These are phyloP conservation scores for Spea multiplicata DNA, from an alignment of 2,113 vertebrate species.

Conservation along the genomic window DNA sequence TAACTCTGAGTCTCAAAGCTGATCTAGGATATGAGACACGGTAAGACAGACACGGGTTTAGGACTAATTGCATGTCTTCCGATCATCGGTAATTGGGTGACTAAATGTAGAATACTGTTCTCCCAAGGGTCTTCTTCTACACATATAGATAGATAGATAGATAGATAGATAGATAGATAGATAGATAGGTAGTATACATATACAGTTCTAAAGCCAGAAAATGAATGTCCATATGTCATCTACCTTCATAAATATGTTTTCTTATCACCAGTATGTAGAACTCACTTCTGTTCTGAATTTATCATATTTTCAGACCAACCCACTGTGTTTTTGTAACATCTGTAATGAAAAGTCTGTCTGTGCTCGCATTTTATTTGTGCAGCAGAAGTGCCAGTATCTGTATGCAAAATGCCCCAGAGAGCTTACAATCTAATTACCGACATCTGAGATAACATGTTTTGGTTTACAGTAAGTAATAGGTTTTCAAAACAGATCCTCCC, in stretches of 20 bases:
- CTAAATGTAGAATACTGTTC: constrained; percentile 1
- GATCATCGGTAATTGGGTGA: background rate
- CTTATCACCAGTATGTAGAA: background rate
- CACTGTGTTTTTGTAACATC: background rate
- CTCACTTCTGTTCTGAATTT: too few species aligned
- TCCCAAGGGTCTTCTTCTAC: too few species aligned
- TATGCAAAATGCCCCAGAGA: constrained; percentile 1
- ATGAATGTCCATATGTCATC: background rate
- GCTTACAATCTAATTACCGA: background rate
- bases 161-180: too few species aligned
- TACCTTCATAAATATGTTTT: background rate
- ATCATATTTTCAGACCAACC: background rate
- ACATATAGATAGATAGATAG: too few species aligned
- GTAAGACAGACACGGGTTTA: background rate
- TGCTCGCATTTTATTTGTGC: background rate
- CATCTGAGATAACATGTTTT: background rate
- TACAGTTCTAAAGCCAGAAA: background rate
- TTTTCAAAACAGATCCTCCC: background rate
- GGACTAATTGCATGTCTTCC: background rate
- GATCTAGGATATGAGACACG: background rate
- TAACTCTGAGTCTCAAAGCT: background rate
- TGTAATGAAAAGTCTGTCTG: background rate
- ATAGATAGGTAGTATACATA: background rate
- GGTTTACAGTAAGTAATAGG: background rate
- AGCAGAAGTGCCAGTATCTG: background rate